Percentiles rank a stretch among this genome's conserved stretches.
These are phyloP conservation scores for Steinernema hermaphroditum DNA, from an alignment of 2,888 invertebrate species.

Conservation along the genomic window DNA sequence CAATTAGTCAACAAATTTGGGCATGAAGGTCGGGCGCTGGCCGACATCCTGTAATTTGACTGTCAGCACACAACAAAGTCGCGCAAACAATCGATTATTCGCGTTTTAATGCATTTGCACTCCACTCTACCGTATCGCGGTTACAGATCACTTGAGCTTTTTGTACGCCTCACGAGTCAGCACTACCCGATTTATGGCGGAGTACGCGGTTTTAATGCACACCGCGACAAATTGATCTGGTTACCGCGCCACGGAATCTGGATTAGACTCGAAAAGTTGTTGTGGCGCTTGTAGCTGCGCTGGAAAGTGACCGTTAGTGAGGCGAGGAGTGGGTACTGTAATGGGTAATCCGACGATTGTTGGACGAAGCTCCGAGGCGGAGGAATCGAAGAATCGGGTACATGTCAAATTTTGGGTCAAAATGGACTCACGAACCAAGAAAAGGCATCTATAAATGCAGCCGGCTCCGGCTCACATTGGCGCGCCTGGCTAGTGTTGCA, in stretches of 20 bases:
- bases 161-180: background rate
- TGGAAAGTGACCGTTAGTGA: too few relatives aligned
- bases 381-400: too few relatives aligned
- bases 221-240: slow-evolving; percentile 15
- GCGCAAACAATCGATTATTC: slow-evolving; percentile 11
- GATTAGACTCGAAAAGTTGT: too few relatives aligned
- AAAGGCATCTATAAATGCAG: too few relatives aligned
- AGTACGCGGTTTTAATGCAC: background rate
- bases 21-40: slow-evolving; percentile 27
- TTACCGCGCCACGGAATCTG: background rate
- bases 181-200: background rate
- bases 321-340: too few relatives aligned
- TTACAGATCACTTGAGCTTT: slow-evolving; percentile 7
- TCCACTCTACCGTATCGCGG: slow-evolving; percentile 6
- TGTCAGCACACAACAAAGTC: slow-evolving; percentile 23
- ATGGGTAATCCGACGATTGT: too few relatives aligned
- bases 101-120: slow-evolving; percentile 29
- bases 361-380: too few relatives aligned
- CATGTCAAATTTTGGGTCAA: too few relatives aligned
- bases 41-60: slow-evolving; percentile 30
- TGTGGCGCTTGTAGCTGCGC: too few relatives aligned
- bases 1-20: slow-evolving; percentile 31
- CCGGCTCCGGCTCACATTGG: too few relatives aligned
- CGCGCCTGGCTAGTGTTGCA: too few relatives aligned
- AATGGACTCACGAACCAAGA: too few relatives aligned